A percentile compares a stretch with the other conserved stretches of the same genome.
phyloP scores from a whole-genome alignment of 2,113 vertebrate species.

The Microtus richardsoni region DNA sequence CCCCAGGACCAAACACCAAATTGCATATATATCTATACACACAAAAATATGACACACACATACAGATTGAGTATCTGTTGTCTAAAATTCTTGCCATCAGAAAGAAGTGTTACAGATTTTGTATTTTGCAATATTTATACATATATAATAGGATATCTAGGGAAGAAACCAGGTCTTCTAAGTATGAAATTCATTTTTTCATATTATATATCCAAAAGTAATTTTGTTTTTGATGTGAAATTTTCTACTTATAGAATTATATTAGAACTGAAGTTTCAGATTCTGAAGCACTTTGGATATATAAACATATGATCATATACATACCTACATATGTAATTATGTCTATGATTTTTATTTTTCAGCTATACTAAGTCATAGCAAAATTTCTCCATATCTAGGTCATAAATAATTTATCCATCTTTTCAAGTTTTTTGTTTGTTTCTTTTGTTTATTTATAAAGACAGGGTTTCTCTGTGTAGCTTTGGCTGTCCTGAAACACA shows the following conservation, averaged over 20 bases:
- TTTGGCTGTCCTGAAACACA: neutral
- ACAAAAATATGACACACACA: neutral
- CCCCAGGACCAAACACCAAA: neutral
- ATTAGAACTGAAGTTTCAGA: neutral
- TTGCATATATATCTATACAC: neutral
- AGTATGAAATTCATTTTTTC: constrained; percentile 36
- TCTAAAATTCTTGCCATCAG: neutral
- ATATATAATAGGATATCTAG: neutral
- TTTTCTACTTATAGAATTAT: neutral
- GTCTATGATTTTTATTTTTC: neutral
- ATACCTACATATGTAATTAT: neutral
- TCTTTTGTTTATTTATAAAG: neutral
- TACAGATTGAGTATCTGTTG: neutral
- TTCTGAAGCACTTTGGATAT: neutral
- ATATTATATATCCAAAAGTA: neutral
- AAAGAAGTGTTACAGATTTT: neutral
- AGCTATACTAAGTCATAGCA: neutral
- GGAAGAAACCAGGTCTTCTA: neutral
- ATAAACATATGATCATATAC: neutral
- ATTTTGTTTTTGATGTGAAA: neutral
- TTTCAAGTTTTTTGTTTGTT: neutral
- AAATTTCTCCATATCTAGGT: neutral
- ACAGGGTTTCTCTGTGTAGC: neutral
- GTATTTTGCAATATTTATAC: neutral
- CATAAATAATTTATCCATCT: neutral